phyloP scores from a whole-genome alignment of 2,113 vertebrate genomes.

The Caracal caracal region DNA sequence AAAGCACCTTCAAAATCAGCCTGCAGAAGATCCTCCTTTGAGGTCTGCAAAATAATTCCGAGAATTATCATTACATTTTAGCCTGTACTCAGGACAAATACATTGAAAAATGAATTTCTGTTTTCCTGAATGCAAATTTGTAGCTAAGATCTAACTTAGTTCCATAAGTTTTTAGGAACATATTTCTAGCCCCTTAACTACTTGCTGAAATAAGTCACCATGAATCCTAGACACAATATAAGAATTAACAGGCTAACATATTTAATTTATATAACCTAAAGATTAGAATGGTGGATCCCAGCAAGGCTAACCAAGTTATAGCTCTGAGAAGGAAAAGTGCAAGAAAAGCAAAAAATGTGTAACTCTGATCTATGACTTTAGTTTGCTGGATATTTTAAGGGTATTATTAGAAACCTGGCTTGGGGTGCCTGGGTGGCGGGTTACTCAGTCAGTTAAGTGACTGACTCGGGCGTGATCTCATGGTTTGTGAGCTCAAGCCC shows the following conservation, averaged over 20 bases:
- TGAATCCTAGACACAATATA: conserved; percentile 19
- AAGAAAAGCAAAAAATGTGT: not conserved
- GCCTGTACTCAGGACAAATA: not conserved
- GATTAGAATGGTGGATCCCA: not conserved
- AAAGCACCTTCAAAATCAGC: conserved; percentile 99
- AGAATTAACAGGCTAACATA: conserved; percentile 44
- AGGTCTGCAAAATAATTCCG: conserved; percentile 90
- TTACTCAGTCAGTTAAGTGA: too few relatives aligned
- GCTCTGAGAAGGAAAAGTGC: not conserved
- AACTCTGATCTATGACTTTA: conserved; percentile 40
- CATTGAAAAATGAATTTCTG: conserved; percentile 40
- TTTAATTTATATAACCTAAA: conserved; percentile 46
- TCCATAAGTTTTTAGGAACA: conserved; percentile 44
- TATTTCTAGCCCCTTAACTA: conserved; percentile 29
- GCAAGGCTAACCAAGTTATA: conserved; percentile 62
- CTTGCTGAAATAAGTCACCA: conserved; percentile 21
- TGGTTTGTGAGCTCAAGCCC: too few relatives aligned
- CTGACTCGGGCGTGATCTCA: too few relatives aligned
- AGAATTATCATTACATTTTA: conserved; percentile 20
- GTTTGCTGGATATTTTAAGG: conserved; percentile 16
- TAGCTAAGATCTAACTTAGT: not conserved
- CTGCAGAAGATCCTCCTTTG: conserved; percentile 98
- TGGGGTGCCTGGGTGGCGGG: not conserved
- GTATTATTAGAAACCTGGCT: conserved; percentile 59
- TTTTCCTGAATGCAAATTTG: conserved; percentile 58